Evolutionary conservation across 2,888 invertebrate species (phyloP).

Genomic region (Dolomedes plantarius): DNA sequence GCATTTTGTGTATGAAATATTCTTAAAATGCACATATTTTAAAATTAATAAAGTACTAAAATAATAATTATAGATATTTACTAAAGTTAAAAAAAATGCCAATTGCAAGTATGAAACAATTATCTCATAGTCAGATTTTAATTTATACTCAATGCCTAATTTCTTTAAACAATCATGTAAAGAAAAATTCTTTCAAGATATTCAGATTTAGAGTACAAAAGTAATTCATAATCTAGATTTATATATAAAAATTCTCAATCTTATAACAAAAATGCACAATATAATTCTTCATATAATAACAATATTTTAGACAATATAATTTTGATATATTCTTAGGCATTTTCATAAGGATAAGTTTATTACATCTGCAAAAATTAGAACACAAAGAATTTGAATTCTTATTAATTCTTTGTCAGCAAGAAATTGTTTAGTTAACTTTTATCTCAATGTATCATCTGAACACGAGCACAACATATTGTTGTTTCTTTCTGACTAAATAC

Average conservation of each 20-base stretch:
- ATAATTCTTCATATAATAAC: constrained; percentile 9
- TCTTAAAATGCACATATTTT: too few species aligned
- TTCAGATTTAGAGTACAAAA: background rate
- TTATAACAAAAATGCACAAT: background rate
- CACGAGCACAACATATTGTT: constrained; percentile 46
- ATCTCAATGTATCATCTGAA: constrained; percentile 25
- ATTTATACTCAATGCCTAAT: too few species aligned
- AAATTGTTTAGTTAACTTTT: constrained; percentile 10
- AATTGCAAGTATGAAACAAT: too few species aligned
- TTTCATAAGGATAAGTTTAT: background rate
- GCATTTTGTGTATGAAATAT: too few species aligned
- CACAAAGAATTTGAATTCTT: background rate
- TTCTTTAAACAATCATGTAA: too few species aligned
- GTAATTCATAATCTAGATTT: background rate
- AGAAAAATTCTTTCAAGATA: too few species aligned
- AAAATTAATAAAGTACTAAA: too few species aligned
- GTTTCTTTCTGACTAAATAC: constrained; percentile 52
- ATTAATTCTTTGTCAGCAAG: background rate
- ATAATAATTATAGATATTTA: too few species aligned
- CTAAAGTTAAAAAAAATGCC: too few species aligned
- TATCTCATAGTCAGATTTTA: too few species aligned
- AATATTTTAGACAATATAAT: constrained; percentile 12
- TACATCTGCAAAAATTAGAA: background rate
- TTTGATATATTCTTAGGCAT: constrained; percentile 9
- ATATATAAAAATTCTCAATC: constrained; percentile 5